Base-by-base conservation (phyloP, 2,888 invertebrate species). In the Ferdinandea cuprea region DNA sequence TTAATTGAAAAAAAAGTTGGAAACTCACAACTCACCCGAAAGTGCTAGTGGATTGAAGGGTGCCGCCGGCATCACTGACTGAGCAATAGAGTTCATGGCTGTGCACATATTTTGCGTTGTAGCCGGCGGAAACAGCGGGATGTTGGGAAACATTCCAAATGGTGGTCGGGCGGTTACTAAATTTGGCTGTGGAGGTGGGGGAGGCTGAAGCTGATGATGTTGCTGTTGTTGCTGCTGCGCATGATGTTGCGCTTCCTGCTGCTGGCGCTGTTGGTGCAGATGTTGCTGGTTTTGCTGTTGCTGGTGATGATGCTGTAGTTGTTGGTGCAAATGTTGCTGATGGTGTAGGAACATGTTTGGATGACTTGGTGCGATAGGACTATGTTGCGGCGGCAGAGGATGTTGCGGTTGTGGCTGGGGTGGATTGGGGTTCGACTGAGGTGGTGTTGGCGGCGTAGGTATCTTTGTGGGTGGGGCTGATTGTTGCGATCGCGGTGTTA, bases 11-110 rank as follows among this genome's bases (percentile, higher is more conserved):
- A 71, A 81, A 72, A 85, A 74, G 63, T 73, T 85, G 81, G 80
- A 86, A 85, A 86, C 85, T 86, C 86, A 85, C 86, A 87, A 89
- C 87, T 90, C 89, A 85, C 91, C 91, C 89, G 96, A 96, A 89
- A 97, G 93, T 91, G 96, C 95, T 90, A 97, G 93, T 87, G 96
- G 96, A 93, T 96, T 96, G 93, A 96, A 96, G 86, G 96, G 95
- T 79, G 96, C 95, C 87, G 96, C 95, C 86, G 95, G 95, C 89
- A 96, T 94, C 86, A 95, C 94, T 42, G 95, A 94, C 37, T 96
- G 95, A 71, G 96, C 96, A 87, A 96, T 93, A 85, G 96, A 95
- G 80, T 95, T 96, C 88, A 96, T 92, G 85, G 96, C 96, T 83
- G 94, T 93, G 87, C 95, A 94, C 92, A 95, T 95, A 88, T 95